These are phyloP conservation scores for Catostomus latipinnis DNA, from an alignment of 2,797 vertebrate genomes.

Conservation along the genomic window DNA sequence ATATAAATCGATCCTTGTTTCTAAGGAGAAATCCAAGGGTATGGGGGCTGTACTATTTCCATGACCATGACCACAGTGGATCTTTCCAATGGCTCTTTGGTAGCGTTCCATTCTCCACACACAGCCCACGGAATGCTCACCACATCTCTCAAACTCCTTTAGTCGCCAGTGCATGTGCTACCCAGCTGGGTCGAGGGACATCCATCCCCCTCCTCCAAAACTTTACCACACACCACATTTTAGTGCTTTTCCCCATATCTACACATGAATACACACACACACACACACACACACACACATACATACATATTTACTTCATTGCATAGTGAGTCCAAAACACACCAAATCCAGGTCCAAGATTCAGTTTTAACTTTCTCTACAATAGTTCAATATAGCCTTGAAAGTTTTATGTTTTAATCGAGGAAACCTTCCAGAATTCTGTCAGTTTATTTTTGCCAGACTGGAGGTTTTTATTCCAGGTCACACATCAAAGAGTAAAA, in stretches of 20 bases:
- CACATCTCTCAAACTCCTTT: slow-evolving; percentile 74
- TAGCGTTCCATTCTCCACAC: slow-evolving; percentile 74
- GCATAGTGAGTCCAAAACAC: slow-evolving; percentile 33
- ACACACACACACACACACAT: slow-evolving; percentile 20
- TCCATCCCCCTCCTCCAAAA: slow-evolving; percentile 63
- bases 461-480: slow-evolving; percentile 37
- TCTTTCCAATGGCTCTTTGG: slow-evolving; percentile 74
- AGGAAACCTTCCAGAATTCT: slow-evolving; percentile 15
- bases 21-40: slow-evolving; percentile 69
- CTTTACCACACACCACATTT: slow-evolving; percentile 55
- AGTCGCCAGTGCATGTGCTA: slow-evolving; percentile 77
- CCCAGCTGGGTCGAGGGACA: slow-evolving; percentile 76
- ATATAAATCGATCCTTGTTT: slow-evolving; percentile 59
- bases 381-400: slow-evolving; percentile 24
- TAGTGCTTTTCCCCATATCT: slow-evolving; percentile 28
- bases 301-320: neutral
- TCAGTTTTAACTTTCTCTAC: slow-evolving; percentile 19
- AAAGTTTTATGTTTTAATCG: slow-evolving; percentile 38
- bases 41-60: slow-evolving; percentile 75
- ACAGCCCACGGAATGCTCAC: slow-evolving; percentile 75
- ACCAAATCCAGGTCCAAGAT: slow-evolving; percentile 7
- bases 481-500: slow-evolving; percentile 40
- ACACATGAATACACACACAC: slow-evolving; percentile 22
- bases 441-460: slow-evolving; percentile 22
- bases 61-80: slow-evolving; percentile 76